phyloP scores from a whole-genome alignment of 2,113 vertebrate genomes.

The Lampris megalopsis region DNA sequence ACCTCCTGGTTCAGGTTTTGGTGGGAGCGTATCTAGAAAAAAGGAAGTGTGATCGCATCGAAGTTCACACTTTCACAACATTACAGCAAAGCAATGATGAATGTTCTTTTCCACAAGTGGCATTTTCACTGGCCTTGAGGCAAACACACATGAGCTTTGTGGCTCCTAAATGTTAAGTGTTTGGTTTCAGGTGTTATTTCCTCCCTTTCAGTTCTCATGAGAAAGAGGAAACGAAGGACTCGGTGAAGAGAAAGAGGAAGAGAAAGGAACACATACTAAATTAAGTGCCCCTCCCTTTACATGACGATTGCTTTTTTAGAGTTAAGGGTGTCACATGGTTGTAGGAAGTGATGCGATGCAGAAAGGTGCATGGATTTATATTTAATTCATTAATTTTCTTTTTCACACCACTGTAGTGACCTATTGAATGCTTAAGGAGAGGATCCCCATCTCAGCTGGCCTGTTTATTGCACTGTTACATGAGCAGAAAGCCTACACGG shows the following conservation, averaged over 20 bases:
- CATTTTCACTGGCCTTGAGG: neutral
- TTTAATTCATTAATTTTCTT: neutral
- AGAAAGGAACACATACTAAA: neutral
- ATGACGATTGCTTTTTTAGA: neutral
- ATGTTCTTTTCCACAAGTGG: no score
- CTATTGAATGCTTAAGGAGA: neutral
- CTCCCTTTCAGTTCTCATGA: slow-evolving; percentile 53
- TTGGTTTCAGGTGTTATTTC: slow-evolving; percentile 66
- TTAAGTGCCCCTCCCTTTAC: neutral
- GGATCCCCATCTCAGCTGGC: no score
- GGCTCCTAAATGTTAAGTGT: slow-evolving; percentile 6
- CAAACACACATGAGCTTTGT: no score
- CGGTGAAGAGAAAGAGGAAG: neutral
- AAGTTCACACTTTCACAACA: neutral
- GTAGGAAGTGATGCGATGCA: neutral
- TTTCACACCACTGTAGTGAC: neutral
- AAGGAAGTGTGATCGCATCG: neutral
- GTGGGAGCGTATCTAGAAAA: neutral
- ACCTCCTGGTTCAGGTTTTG: neutral
- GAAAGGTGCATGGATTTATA: neutral
- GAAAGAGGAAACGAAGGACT: slow-evolving; percentile 36
- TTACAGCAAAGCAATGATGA: neutral
- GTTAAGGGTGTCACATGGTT: no score
- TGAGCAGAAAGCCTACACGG: neutral
- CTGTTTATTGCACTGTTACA: neutral